A percentile compares a stretch with the other conserved stretches of the same genome.
These are phyloP conservation scores for Aphelinus atriplicis DNA, from an alignment of 1,140 invertebrate species.

Conservation along the genomic window DNA sequence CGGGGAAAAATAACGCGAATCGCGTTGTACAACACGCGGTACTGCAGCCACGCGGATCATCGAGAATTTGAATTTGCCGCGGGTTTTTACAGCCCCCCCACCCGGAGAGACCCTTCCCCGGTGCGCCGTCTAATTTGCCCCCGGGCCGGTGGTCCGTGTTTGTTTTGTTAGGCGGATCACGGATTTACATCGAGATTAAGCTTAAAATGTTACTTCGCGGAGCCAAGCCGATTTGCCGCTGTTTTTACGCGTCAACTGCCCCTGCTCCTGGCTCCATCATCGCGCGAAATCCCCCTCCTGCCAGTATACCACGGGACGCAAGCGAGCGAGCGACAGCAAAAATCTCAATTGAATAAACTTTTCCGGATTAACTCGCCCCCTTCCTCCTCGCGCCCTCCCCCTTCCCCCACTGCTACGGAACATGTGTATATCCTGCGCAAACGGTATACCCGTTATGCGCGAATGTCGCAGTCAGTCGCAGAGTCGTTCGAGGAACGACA, in stretches of 20 bases:
- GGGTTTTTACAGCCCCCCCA: too few relatives aligned
- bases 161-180: conserved; percentile 35
- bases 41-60: conserved; percentile 1
- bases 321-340: background rate
- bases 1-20: conserved; percentile 48
- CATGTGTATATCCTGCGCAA: too few relatives aligned
- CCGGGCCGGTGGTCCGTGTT: background rate
- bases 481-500: too few relatives aligned
- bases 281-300: too few relatives aligned
- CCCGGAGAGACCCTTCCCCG: background rate
- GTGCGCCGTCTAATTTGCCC: conserved; percentile 26
- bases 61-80: conserved; percentile 31
- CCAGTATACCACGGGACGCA: too few relatives aligned
- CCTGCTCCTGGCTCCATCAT: too few relatives aligned
- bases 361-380: background rate
- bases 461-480: background rate
- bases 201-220: conserved; percentile 32
- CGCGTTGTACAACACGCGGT: conserved; percentile 9
- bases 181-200: conserved; percentile 40
- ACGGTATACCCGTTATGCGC: background rate
- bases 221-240: conserved; percentile 34
- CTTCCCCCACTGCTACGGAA: too few relatives aligned
- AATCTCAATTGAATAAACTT: conserved; percentile 1
- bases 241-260: conserved; percentile 11
- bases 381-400: too few relatives aligned